Percentiles rank a stretch among this genome's conserved stretches.
Conservation (phyloP, 2,888 invertebrate genomes). For the Meteorus cinctellus region DNA sequence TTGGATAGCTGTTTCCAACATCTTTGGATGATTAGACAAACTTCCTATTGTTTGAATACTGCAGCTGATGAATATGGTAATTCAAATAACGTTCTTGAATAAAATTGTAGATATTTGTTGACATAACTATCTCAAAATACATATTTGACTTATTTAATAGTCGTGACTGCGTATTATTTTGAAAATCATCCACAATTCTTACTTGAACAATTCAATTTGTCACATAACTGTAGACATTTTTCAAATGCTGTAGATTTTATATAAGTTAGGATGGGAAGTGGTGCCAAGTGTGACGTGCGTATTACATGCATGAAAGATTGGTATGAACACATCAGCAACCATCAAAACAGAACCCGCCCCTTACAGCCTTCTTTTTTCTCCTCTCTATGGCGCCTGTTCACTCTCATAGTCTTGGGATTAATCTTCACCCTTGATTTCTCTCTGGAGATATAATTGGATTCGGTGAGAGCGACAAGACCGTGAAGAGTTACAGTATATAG, state of each 20-base stretch:
- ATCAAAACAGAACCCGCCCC: neutral
- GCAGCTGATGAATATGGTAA: too few relatives aligned
- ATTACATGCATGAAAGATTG: neutral
- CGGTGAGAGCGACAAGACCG: neutral
- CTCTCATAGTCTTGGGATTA: slow-evolving; percentile 5
- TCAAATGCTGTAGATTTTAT: neutral
- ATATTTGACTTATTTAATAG: too few relatives aligned
- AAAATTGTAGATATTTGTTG: neutral
- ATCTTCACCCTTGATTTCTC: slow-evolving; percentile 17
- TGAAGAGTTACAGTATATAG: slow-evolving; percentile 4
- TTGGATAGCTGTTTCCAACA: too few relatives aligned
- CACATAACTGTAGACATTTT: neutral
- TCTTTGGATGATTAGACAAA: too few relatives aligned
- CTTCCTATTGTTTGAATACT: too few relatives aligned
- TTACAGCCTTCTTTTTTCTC: slow-evolving; percentile 9
- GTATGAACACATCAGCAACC: neutral
- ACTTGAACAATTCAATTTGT: neutral
- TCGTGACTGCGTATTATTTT: too few relatives aligned
- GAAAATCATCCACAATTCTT: too few relatives aligned
- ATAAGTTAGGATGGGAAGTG: too few relatives aligned
- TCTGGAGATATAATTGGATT: slow-evolving; percentile 30
- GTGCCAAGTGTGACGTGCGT: too few relatives aligned
- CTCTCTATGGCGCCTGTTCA: neutral
- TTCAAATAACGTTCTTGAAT: too few relatives aligned
- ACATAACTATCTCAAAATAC: neutral